Base-by-base conservation (phyloP, 2,113 vertebrate genomes). In the Cyanistes caeruleus region DNA sequence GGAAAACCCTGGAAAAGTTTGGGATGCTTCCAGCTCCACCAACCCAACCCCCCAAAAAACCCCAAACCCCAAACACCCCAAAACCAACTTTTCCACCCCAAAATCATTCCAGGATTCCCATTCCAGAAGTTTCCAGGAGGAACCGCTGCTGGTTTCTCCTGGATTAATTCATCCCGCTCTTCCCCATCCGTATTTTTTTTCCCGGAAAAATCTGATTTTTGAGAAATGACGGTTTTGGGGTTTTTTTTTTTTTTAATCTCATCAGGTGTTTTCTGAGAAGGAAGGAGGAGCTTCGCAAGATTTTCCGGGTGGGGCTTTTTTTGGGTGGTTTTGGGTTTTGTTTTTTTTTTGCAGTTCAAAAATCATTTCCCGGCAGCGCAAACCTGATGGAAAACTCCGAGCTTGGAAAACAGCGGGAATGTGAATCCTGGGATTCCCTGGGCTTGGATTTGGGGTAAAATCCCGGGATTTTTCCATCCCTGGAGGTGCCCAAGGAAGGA, bases 321-420 rank as follows among this genome's bases (percentile, higher is more conserved):
- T n/a, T 9, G 14, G 48, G 18, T 15, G 44, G 31, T 68, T 52
- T n/a, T 0, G 37, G 17, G 56, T 37, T 25, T 14, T 39, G n/a
- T n/a, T n/a, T 37, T 2, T 48, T 5, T 3, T 20, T 12, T 5
- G 39, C 39, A 39, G 39, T 39, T 39, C 11, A 84, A 27, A 33
- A 52, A 76, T 30, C 53, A 27, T 52, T 80, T 72, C 33, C 22
- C 2, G 11, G 28, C 23, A 27, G 39, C 17, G 7, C 59, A 82
- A 68, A 39, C 46, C 12, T 17, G 5, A 4, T 0, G n/a, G 53
- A 23, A n/a, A 17, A 14, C n/a, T 30, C 2, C 0, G 24, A 35
- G 55, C 28, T 3, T 22, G 70, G 14, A 16, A 2, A 41, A 25
- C 2, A 0, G 23, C 2, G 19, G 43, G n/a, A 18, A 39, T 20